Base-by-base conservation (phyloP, 2,113 vertebrate species). In the Psittacula cyanocephala region DNA sequence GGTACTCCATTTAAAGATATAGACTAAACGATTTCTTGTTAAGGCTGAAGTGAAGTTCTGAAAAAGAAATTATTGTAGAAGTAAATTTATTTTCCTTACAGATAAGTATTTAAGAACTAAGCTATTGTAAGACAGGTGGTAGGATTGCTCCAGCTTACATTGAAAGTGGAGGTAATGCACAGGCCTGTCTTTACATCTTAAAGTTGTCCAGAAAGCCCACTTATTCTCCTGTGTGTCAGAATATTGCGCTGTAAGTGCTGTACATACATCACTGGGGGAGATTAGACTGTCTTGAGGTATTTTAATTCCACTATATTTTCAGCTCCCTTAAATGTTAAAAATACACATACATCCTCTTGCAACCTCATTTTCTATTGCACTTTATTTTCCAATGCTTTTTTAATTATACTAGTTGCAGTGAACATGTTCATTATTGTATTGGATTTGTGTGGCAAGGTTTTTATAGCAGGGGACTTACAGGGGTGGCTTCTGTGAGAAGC, bases 281-380 rank as follows among this genome's bases (percentile, higher is more conserved):
- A 81, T 92, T 84, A 81, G 16, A n/a, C 33, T 89, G 57, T 70
- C 91, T 41, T 33, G 39, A 87, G 65, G 31, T 92, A 64, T 87
- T 95, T 95, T 87, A 91, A 87, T 92, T 84, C 65, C 76, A n/a
- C 20, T 43, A 2, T 81, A 37, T 94, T 93, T 90, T 86, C 71
- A 70, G 37, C 8, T 89, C 18, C 33, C 27, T 74, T 91, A 69
- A 57, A 79, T 35, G 24, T 47, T 79, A 53, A 31, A 59, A 78
- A 59, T 59, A 39, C 7, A 77, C 33, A 15, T 49, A 14, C 6
- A 5, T 67, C 41, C 78, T 55, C 35, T 75, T 60, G 35, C 46
- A 33, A 70, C 63, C 25, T 76, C 46, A 47, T 65, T 79, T 86
- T 86, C 39, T 37, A 33, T 41, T 75, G 62, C 43, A 14, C 31